Base-by-base conservation (phyloP, 2,888 invertebrate genomes). In the Asteroscopus sphinx region DNA sequence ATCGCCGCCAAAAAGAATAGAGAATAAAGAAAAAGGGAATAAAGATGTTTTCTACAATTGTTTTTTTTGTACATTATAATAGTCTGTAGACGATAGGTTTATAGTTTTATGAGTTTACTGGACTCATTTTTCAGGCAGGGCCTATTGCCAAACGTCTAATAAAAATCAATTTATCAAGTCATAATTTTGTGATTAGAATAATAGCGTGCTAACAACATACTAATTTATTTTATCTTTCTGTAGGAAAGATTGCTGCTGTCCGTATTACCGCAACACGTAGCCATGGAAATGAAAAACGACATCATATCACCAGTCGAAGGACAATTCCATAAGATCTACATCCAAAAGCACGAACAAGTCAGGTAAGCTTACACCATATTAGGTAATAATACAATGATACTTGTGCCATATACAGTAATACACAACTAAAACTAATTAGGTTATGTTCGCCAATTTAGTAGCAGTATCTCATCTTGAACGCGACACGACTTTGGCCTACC, bases 251-350 rank as follows among this genome's bases (percentile, higher is more conserved):
- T 98, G 76, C 93, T 98, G 81, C 93, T 98, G 70, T 98, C 98
- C 36, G 98, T 98, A 71, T 95, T 98, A 81, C 98, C 98, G 7
- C 97, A 98, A 88, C 98, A 98, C 91, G 96, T 96, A 76, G 98
- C 98, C 72, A 97, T 98, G 97, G 98, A 98, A 92, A 98, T 98
- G 98, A 98, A 98, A 93, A 97, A 97, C 87, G 98, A 98, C 91
- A 97, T 98, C 75, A 96, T 98, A 81, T 97, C 97, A 47, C 98
- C 98, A 2, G 97, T 97, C 66, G 97, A 98, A 86, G 97, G 98
- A 65, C 98, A 98, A 91, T 98, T 98, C 91, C 98, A 98, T 91
- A 98, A 98, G 94, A 98, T 98, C 90, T 98, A 98, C 94, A 98
- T 98, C 81, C 98, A 98, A 89, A 97, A 97, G 84, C 98, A 98